Evolutionary conservation across 2,888 invertebrate genomes (phyloP).

Genomic region (Neoitamus cyanurus): DNA sequence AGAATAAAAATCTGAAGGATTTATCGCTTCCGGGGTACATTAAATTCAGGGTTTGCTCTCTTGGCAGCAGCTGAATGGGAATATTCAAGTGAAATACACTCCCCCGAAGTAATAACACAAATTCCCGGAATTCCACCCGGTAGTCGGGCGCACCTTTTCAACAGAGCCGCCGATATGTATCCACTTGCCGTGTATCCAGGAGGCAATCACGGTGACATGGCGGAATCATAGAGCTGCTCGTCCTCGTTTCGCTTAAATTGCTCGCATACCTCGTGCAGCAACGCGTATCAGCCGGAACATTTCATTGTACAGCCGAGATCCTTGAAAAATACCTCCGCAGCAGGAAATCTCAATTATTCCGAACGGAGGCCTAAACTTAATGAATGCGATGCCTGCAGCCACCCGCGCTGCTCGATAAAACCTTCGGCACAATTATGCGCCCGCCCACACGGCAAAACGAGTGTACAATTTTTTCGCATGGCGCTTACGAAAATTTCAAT

Average conservation of each 20-base stretch:
- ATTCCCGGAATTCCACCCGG: background rate
- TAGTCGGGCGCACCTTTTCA: background rate
- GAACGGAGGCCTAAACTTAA: background rate
- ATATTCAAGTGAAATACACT: background rate
- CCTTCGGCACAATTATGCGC: background rate
- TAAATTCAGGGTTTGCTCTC: background rate
- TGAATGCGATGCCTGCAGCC: background rate
- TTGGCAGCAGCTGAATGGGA: background rate
- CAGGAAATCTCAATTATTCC: background rate
- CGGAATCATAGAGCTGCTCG: background rate
- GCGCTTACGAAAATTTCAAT: background rate
- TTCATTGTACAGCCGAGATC: background rate
- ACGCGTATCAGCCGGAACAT: background rate
- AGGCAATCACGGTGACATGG: background rate
- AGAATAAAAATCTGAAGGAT: background rate
- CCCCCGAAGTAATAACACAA: background rate
- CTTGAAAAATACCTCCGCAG: background rate
- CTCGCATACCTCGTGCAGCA: background rate
- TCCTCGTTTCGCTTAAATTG: background rate
- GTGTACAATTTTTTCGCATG: background rate
- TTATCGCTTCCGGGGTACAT: background rate
- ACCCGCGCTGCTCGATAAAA: background rate
- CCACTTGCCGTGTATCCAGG: background rate
- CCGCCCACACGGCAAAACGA: background rate
- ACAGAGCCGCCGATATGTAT: background rate